Conservation (phyloP, 2,797 vertebrate species). For the Okamejei kenojei region DNA sequence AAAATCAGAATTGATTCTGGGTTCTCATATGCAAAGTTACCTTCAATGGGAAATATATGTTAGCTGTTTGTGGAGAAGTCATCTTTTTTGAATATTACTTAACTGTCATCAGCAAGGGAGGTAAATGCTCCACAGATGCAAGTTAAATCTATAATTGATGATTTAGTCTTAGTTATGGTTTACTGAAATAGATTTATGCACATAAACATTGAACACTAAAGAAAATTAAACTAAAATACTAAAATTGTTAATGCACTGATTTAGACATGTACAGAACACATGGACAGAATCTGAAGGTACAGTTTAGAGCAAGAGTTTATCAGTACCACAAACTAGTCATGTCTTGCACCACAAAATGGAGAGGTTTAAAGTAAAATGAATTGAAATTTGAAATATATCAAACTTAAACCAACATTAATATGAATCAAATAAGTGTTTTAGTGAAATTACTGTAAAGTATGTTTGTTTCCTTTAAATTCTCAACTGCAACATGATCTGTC, state of each 20-base stretch:
- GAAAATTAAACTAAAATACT: not conserved
- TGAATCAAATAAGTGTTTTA: not conserved
- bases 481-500: not conserved
- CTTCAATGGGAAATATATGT: constrained; percentile 16
- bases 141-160: not conserved
- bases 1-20: constrained; percentile 35
- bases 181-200: not conserved
- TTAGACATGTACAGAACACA: not conserved
- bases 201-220: not conserved
- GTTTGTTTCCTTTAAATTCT: not conserved
- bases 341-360: not conserved
- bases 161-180: not conserved
- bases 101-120: not conserved
- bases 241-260: not conserved
- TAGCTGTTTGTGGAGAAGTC: too few relatives aligned
- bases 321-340: not conserved
- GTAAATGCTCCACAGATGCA: not conserved
- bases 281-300: not conserved
- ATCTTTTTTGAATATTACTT: not conserved
- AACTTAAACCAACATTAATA: not conserved
- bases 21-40: constrained; percentile 21
- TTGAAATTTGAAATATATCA: too few relatives aligned
- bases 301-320: not conserved
- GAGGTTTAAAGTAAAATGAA: not conserved
- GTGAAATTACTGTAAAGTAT: not conserved